These are phyloP conservation scores for Hipparchia sbordonii DNA, from an alignment of 2,888 invertebrate species.

Conservation along the genomic window DNA sequence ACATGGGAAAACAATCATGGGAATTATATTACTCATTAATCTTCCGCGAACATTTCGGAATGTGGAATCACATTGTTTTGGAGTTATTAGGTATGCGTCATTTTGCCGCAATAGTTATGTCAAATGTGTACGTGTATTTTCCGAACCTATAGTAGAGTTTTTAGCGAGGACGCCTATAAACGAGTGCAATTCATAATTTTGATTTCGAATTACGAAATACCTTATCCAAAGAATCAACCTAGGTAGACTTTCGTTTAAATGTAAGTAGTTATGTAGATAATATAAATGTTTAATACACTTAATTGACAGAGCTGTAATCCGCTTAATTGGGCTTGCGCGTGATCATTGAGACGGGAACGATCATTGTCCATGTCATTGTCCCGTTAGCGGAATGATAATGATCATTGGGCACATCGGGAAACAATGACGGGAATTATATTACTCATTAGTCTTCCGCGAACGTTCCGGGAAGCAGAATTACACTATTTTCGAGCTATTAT, in stretches of 20 bases:
- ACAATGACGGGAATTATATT: slow-evolving; percentile 13
- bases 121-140: no score
- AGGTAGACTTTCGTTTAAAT: no score
- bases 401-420: slow-evolving; percentile 22
- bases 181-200: no score
- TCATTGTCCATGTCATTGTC: background rate
- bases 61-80: background rate
- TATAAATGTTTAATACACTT: no score
- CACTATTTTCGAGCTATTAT: background rate
- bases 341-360: slow-evolving; percentile 16
- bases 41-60: background rate
- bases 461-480: no score
- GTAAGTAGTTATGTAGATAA: no score
- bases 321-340: slow-evolving; percentile 6
- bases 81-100: background rate
- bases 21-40: slow-evolving; percentile 7
- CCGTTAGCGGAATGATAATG: slow-evolving; percentile 14
- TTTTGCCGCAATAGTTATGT: background rate
- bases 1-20: slow-evolving; percentile 18
- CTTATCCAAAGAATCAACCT: no score
- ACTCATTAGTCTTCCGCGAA: background rate
- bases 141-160: no score
- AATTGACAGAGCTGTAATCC: background rate
- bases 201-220: no score
- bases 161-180: no score